Evolutionary conservation across 2,888 invertebrate species (phyloP).

Genomic region (Caenorhabditis sp.): DNA sequence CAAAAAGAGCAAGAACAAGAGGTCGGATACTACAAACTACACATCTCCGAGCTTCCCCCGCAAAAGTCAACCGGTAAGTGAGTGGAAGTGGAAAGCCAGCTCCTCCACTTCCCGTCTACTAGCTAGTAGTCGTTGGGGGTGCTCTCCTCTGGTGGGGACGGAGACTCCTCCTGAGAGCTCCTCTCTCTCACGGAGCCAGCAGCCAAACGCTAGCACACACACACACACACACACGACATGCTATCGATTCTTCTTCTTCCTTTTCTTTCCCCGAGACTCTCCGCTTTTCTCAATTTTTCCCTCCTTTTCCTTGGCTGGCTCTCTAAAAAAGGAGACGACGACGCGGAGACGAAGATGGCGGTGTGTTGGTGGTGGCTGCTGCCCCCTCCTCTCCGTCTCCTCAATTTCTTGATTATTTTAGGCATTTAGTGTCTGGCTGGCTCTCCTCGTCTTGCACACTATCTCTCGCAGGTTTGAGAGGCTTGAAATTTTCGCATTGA

Average conservation of each 20-base stretch:
- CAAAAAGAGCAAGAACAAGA: too few species aligned
- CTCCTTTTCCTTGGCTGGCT: background rate
- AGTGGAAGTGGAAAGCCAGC: background rate
- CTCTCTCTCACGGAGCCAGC: too few species aligned
- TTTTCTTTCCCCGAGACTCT: too few species aligned
- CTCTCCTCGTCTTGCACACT: background rate
- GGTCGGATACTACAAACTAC: too few species aligned
- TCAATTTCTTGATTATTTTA: slow-evolving; percentile 9
- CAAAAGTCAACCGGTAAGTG: too few species aligned
- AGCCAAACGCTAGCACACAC: background rate
- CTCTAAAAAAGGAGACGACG: background rate
- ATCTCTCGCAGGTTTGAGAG: background rate
- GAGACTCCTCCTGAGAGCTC: too few species aligned
- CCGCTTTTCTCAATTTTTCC: too few species aligned
- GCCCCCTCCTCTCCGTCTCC: background rate
- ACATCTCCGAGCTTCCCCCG: too few species aligned
- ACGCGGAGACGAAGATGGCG: background rate
- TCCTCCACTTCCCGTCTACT: background rate
- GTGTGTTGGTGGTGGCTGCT: background rate
- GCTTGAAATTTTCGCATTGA: too few species aligned
- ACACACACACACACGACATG: slow-evolving; percentile 4
- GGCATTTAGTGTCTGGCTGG: background rate
- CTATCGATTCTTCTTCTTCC: background rate
- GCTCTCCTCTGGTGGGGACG: too few species aligned
- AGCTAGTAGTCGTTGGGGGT: too few species aligned